Evolutionary conservation across 1,140 invertebrate species (phyloP).

Genomic region (Lutraria rhynchaena): DNA sequence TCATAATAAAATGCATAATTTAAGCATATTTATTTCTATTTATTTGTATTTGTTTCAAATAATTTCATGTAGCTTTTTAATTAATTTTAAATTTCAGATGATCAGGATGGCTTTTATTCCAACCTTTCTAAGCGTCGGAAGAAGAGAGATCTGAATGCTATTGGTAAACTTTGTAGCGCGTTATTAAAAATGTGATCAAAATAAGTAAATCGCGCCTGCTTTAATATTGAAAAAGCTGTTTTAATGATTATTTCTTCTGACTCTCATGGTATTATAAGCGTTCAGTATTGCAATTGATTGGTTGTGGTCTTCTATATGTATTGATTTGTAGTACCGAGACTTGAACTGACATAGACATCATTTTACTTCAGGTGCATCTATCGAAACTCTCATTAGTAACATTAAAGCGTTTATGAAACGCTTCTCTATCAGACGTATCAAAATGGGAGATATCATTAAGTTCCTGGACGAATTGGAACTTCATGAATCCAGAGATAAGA

Average conservation of each 20-base stretch:
- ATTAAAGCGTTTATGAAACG: constrained; percentile 44
- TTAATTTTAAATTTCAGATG: too few species aligned
- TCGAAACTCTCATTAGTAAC: constrained; percentile 29
- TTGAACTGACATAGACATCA: too few species aligned
- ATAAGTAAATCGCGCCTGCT: too few species aligned
- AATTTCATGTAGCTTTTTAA: neutral
- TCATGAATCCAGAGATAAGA: constrained; percentile 43
- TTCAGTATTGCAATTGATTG: too few species aligned
- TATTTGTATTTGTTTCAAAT: neutral
- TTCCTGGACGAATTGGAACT: constrained; percentile 51
- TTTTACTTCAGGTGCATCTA: constrained; percentile 7
- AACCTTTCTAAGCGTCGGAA: neutral
- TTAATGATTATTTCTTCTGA: too few species aligned
- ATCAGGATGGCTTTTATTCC: constrained; percentile 25
- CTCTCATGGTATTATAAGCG: too few species aligned
- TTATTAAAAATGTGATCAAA: too few species aligned
- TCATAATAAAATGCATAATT: neutral
- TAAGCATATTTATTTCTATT: too few species aligned
- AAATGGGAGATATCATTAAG: constrained; percentile 49
- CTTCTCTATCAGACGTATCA: constrained; percentile 56
- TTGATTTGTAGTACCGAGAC: too few species aligned
- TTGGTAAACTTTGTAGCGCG: too few species aligned
- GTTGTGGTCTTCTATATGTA: too few species aligned
- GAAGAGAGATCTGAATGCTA: constrained; percentile 17
- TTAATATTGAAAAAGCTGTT: too few species aligned